phyloP scores from a whole-genome alignment of 2,797 vertebrate genomes.

The Enoplosus armatus region DNA sequence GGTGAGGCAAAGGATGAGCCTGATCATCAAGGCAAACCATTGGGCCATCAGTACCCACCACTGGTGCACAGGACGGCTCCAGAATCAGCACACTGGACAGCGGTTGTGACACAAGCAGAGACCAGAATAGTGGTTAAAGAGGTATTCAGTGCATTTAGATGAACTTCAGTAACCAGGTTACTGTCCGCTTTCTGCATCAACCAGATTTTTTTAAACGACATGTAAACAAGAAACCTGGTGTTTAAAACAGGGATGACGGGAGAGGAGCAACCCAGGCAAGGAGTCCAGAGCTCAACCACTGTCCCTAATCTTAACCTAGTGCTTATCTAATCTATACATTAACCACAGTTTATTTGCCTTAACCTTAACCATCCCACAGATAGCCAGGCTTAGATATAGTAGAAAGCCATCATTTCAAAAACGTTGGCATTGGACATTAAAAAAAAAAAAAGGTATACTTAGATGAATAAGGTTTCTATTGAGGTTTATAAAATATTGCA shows the following conservation, averaged over 20 bases:
- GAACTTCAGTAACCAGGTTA: background rate
- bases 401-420: background rate
- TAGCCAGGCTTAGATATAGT: background rate
- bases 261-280: no score
- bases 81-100: background rate
- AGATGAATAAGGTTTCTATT: background rate
- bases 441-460: no score
- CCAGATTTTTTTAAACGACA: background rate
- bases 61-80: background rate
- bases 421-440: background rate
- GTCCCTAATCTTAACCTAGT: no score
- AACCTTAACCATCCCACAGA: background rate
- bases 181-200: no score
- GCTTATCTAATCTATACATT: no score
- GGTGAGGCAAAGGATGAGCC: no score
- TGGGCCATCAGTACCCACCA: no score
- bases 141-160: background rate
- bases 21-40: no score
- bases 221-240: background rate
- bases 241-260: no score
- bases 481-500: background rate
- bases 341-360: background rate
- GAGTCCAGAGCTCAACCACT: no score
- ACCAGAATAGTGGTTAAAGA: background rate
- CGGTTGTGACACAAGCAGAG: background rate